Evolutionary conservation across 2,113 vertebrate genomes (phyloP), one percentile per base, ranked within the genome.

Genomic region (Tragelaphus imberbis): DNA sequence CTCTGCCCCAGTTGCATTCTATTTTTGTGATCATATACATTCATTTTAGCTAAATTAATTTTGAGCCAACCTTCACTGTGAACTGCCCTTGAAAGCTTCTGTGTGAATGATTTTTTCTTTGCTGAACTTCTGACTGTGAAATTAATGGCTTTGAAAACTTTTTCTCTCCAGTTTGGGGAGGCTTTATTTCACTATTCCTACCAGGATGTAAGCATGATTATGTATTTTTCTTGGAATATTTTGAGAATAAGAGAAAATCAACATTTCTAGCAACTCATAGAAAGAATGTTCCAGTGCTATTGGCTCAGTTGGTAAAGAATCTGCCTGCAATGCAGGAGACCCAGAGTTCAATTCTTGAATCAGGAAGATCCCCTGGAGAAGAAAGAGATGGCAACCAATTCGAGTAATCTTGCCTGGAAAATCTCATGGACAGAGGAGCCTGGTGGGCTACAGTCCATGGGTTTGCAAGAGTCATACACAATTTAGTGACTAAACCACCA

Each of bases 11-110:
- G 14, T 51, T 91, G 28, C 6, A 2, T 82, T 58, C 33, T 96
- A 2, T 96, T 98, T 98, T 98, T 85, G 40, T 86, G 75, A 63
- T 95, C 93, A 51, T 88, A 97, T 61, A 0, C 9, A 2, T 86
- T 97, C 91, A 55, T 86, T 40, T 68, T 95, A 98, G 27, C 82
- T 94, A 97, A 93, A 93, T 96, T 90, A 97, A 75, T 88, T 95
- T 75, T 75, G 87, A 85, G 44, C 28, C 9, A 33, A 19, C 88
- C 58, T 97, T 98, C 90, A 23, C 91, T 82, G 7, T 49, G 81
- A 4, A 33, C 40, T 82, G 80, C 30, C 81, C 27, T 56, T 36
- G 47, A 28, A 97, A 77, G 80, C 47, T 95, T 98, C 94, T 96
- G 2, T 88, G 5, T 56, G 68, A 1, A 68, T 97, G 95, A 68